Conservation (phyloP, 2,888 invertebrate species). For the Glyphotaelius pellucidus region DNA sequence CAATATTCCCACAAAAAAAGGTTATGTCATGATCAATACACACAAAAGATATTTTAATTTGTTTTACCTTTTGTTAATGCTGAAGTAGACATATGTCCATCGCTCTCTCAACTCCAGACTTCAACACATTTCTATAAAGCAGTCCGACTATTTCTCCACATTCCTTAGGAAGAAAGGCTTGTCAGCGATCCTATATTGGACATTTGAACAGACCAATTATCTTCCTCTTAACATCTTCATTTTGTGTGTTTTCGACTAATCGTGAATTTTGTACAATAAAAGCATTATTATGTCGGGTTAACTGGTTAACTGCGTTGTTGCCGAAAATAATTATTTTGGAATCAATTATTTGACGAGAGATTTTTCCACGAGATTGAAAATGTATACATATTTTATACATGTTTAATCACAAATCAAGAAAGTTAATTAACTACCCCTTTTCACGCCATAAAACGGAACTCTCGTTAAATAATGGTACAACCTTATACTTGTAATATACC, state of each 20-base stretch:
- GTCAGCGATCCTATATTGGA: slow-evolving; percentile 22
- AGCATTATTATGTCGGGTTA: neutral
- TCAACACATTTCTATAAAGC: neutral
- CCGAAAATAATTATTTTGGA: neutral
- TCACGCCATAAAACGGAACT: too few relatives aligned
- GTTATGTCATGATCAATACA: neutral
- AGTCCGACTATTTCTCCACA: slow-evolving; percentile 5
- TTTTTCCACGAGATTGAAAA: too few relatives aligned
- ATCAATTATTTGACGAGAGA: too few relatives aligned
- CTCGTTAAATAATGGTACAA: too few relatives aligned
- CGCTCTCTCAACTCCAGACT: neutral
- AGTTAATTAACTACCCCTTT: too few relatives aligned
- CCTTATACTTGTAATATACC: too few relatives aligned
- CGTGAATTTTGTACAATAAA: neutral
- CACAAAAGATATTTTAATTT: neutral
- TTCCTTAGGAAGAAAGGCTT: neutral
- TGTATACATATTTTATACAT: too few relatives aligned
- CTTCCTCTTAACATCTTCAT: slow-evolving; percentile 11
- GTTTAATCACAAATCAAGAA: too few relatives aligned
- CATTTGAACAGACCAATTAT: slow-evolving; percentile 34
- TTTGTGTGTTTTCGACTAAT: neutral
- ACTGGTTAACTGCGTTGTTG: neutral
- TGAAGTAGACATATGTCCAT: neutral
- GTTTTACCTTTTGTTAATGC: neutral
- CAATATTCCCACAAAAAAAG: neutral